A percentile compares a stretch with the other conserved stretches of the same genome.
These are phyloP conservation scores for Coracopsis vasa DNA, from an alignment of 2,113 vertebrate species.

Conservation along the genomic window DNA sequence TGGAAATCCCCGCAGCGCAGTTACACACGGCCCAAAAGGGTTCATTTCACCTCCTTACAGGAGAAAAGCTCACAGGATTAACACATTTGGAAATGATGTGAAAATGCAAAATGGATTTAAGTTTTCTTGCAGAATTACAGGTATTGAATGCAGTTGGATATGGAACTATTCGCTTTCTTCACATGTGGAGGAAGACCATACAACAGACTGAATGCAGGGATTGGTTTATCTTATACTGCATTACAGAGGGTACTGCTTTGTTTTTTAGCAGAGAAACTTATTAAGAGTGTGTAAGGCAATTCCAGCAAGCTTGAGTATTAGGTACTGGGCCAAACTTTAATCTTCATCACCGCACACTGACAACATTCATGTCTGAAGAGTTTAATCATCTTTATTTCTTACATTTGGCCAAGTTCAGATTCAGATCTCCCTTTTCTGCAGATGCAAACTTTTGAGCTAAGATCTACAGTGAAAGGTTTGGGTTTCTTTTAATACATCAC, in stretches of 20 bases:
- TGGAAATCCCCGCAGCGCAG: neutral
- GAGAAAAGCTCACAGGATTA: conserved; percentile 33
- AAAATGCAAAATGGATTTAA: conserved; percentile 19
- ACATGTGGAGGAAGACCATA: neutral
- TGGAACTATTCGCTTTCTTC: neutral
- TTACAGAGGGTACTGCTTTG: neutral
- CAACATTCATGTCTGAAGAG: neutral
- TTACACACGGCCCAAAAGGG: neutral
- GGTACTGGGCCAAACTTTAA: neutral
- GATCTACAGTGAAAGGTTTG: conserved; percentile 1
- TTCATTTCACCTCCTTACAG: neutral
- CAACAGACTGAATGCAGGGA: neutral
- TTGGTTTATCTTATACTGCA: neutral
- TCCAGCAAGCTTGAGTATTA: neutral
- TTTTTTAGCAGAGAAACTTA: neutral
- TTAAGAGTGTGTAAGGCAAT: neutral
- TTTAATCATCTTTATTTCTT: conserved; percentile 16
- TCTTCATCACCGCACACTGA: neutral
- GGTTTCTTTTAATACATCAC: conserved; percentile 34
- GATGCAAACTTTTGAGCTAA: neutral
- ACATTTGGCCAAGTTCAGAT: neutral
- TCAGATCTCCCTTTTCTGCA: neutral
- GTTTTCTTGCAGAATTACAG: neutral
- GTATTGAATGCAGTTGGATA: neutral
- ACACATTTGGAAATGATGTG: conserved; percentile 6